Evolutionary conservation across 2,113 vertebrate species (phyloP), one percentile per base, ranked within the genome.

Genomic region (Labeo catla): DNA sequence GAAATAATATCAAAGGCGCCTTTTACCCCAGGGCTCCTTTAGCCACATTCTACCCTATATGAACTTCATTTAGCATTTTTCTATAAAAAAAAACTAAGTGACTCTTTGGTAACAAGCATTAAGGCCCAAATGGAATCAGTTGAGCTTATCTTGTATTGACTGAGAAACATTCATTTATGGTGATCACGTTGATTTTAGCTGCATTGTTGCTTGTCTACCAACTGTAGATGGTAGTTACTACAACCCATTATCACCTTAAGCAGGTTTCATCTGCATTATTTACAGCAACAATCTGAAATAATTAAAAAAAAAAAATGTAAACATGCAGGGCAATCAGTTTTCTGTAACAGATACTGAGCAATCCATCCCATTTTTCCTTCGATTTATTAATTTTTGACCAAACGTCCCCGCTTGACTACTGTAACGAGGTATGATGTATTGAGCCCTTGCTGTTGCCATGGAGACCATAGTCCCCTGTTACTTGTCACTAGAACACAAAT

Each of bases 371-470:
- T 86, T 81, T 86, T 88, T 94, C 89, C 91, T 86, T 91, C 94
- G 92, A 94, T 93, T 92, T 94, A 94, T 95, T 90, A 87, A 92
- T 94, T 95, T 95, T 94, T 95, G 94, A 95, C 95, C 94, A 95
- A 94, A 94, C 90, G 90, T 94, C 92, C 92, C 91, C 86, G 91
- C 93, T 95, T 95, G 94, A 95, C 94, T 94, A 93, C 93, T 94
- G 93, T 95, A 96, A 96, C 94, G 92, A 96, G 94, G 93, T 95
- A 91, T 96, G 96, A 96, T 96, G 94, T 95, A 96, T 95, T 95
- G 95, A 95, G 94, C 93, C 95, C 92, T 88, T 91, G 91, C 92
- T 93, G 96, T 97, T 96, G 94, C 96, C 95, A 96, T 96, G 95
- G 96, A 94, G 94, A 97, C 94, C 88, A 84, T 89, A 90, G 95